phyloP scores from a whole-genome alignment of 2,888 invertebrate species.

The Ochropleura leucogaster region DNA sequence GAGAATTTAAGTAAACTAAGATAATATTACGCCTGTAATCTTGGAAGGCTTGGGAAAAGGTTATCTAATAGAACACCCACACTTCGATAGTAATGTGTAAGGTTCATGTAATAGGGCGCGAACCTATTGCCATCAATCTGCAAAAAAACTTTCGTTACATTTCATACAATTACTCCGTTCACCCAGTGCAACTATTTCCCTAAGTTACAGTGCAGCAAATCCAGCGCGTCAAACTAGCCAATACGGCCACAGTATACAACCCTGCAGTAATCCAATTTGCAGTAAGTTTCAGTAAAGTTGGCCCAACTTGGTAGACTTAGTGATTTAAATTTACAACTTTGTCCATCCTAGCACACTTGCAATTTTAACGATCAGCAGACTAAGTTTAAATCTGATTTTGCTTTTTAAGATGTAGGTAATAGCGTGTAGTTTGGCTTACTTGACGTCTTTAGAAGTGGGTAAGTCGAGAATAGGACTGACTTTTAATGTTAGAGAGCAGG shows the following conservation, averaged over 20 bases:
- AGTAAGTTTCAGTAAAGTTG: conserved; percentile 80
- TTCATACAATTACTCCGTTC: conserved; percentile 21
- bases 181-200: conserved; percentile 35
- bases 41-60: not conserved
- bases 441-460: conserved; percentile 49
- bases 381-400: conserved; percentile 81
- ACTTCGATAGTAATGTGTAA: not conserved
- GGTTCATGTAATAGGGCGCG: not conserved
- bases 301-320: conserved; percentile 82
- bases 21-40: not conserved
- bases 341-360: conserved; percentile 81
- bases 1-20: conserved; percentile 3
- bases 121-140: not conserved
- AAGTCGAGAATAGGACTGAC: conserved; percentile 40
- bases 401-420: conserved; percentile 76
- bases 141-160: not conserved
- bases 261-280: conserved; percentile 87
- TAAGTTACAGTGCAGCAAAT: conserved; percentile 51
- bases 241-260: conserved; percentile 67
- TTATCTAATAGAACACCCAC: not conserved
- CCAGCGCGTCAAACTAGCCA: conserved; percentile 80
- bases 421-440: conserved; percentile 62
- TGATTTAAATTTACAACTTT: conserved; percentile 89
- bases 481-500: conserved; percentile 42
- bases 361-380: conserved; percentile 83